Conservation (phyloP, 1,140 invertebrate genomes). For the Neodiprion pinetum region DNA sequence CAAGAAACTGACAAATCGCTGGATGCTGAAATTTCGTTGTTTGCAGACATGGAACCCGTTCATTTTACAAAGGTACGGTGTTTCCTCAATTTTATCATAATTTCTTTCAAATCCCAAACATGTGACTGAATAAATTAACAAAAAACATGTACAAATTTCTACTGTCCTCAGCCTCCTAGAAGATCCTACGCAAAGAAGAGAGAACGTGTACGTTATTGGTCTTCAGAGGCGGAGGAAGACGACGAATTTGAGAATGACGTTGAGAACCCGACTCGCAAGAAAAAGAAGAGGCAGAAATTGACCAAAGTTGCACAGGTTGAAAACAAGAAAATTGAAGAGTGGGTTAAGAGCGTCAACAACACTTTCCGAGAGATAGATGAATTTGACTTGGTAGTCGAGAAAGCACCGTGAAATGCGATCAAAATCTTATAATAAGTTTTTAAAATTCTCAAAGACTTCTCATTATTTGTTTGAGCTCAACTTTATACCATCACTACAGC, state of each 20-base stretch:
- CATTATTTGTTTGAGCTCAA: no score
- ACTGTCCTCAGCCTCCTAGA: constrained; percentile 44
- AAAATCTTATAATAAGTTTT: no score
- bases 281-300: constrained; percentile 36
- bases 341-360: constrained; percentile 45
- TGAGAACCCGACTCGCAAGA: not conserved
- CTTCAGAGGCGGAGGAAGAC: constrained; percentile 26
- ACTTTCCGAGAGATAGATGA: constrained; percentile 51
- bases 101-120: not conserved
- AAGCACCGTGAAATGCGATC: constrained; percentile 16
- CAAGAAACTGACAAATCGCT: constrained; percentile 2
- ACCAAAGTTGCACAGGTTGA: constrained; percentile 27
- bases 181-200: constrained; percentile 49
- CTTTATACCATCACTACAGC: no score
- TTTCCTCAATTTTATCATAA: not conserved
- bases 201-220: constrained; percentile 20
- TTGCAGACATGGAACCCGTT: constrained; percentile 45
- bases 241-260: not conserved
- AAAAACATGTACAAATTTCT: constrained; percentile 18
- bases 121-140: not conserved
- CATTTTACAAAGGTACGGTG: constrained; percentile 44
- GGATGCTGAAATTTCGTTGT: constrained; percentile 35
- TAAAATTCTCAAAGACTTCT: no score
- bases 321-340: constrained; percentile 39
- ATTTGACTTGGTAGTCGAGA: constrained; percentile 46